Evolutionary conservation across 1,140 invertebrate genomes (phyloP), one percentile per base, ranked within the genome.

Genomic region (Leguminivora glycinivorella): DNA sequence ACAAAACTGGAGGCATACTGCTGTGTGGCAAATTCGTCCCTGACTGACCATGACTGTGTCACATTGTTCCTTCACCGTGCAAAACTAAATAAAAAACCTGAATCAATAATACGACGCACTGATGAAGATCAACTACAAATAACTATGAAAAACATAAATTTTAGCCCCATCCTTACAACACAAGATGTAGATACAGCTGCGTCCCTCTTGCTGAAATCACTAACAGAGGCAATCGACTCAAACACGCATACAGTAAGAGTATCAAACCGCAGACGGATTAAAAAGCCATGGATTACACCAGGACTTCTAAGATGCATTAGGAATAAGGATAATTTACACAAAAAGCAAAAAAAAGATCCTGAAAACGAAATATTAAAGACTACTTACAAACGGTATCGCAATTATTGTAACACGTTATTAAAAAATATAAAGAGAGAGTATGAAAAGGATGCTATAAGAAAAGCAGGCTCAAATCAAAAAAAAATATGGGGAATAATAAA

Each of bases 271-370:
- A 70, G 69, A 74, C 25, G 56, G 12, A 69, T 29, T 4, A 31
- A 38, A 6, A 71, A 71, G 60, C 75, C 75, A 4, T 80, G 78
- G 78, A 73, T 80, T 12, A 76, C 78, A 0, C 60, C 74, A n/a
- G 75, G 78, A 22, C 31, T 80, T 2, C n/a, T 71, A 9, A 25
- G 74, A 10, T 78, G 76, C 72, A n/a, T 73, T 78, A 31, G 67
- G 68, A 47, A 75, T 34, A 56, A 74, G n/a, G 69, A 77, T 31
- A 74, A 56, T 29, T 26, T 74, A 6, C 70, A 75, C 25, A 1
- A 38, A 25, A 56, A 56, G 3, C 40, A 58, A 0, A 67, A 74
- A 75, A 72, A 72, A 70, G 19, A 52, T 38, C 40, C 38, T 4
- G 12, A 56, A 26, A 58, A 67, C 25, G 3, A 17, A 19, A 63